Conservation (phyloP, 92 coral and sea anemone species). For the Paragorgia papillata region DNA sequence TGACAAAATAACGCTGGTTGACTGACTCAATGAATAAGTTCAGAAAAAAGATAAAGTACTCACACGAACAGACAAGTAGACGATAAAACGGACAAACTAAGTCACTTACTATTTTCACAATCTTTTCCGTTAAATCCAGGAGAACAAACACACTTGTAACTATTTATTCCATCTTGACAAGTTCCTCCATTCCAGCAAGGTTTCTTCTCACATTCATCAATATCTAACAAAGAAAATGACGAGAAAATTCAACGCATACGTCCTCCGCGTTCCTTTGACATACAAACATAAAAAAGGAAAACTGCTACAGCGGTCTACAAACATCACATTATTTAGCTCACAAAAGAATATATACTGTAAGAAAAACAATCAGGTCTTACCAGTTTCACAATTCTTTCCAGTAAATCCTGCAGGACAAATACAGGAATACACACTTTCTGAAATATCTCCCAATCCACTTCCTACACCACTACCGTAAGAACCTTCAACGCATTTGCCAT, state of each 20-base stretch:
- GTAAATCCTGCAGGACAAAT: neutral
- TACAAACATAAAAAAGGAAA: too few relatives aligned
- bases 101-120: slow-evolving; percentile 21
- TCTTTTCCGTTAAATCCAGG: slow-evolving; percentile 25
- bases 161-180: slow-evolving; percentile 1
- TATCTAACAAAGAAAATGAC: slow-evolving; percentile 4
- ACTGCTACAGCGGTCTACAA: too few relatives aligned
- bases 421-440: slow-evolving; percentile 3
- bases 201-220: slow-evolving; percentile 1
- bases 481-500: slow-evolving; percentile 9
- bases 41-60: too few relatives aligned
- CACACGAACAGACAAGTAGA: too few relatives aligned
- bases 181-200: slow-evolving; percentile 6
- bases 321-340: too few relatives aligned
- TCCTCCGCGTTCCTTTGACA: too few relatives aligned
- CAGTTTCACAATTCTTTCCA: neutral
- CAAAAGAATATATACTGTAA: too few relatives aligned
- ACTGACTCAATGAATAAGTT: too few relatives aligned
- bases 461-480: neutral
- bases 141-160: slow-evolving; percentile 12
- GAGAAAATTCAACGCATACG: too few relatives aligned
- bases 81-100: neutral
- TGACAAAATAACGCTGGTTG: neutral
- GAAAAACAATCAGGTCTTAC: slow-evolving; percentile 11
- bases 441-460: too few relatives aligned